phyloP scores from a whole-genome alignment of 2,797 vertebrate genomes.

The Alcedo quadribrachys region DNA sequence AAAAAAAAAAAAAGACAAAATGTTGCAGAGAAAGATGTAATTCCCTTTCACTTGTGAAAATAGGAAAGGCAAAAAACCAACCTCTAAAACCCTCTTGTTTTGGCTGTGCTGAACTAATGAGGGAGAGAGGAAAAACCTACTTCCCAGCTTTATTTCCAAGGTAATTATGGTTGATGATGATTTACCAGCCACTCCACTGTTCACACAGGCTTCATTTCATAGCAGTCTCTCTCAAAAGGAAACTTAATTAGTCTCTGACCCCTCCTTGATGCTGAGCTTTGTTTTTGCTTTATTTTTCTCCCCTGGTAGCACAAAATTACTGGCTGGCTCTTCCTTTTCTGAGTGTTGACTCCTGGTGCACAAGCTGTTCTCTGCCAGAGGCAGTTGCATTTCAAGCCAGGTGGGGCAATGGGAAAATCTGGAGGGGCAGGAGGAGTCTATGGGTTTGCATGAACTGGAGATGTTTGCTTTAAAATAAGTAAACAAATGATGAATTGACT shows the following conservation, averaged over 20 bases:
- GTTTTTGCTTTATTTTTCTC: slow-evolving; percentile 35
- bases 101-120: slow-evolving; percentile 27
- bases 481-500: background rate
- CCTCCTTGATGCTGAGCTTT: slow-evolving; percentile 12
- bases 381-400: background rate
- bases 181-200: slow-evolving; percentile 16
- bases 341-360: background rate
- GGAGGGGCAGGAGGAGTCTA: background rate
- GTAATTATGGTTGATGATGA: slow-evolving; percentile 49
- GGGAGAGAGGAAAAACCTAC: slow-evolving; percentile 37
- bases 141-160: slow-evolving; percentile 11
- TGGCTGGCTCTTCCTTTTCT: background rate
- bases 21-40: background rate
- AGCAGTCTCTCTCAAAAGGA: background rate
- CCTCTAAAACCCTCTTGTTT: background rate
- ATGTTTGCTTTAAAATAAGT: slow-evolving; percentile 19
- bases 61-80: background rate
- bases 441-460: background rate
- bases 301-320: background rate
- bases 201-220: slow-evolving; percentile 42
- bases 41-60: slow-evolving; percentile 11
- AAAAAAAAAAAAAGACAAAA: background rate
- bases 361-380: background rate
- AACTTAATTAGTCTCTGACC: slow-evolving; percentile 54
- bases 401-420: background rate